These are phyloP conservation scores for Ericerus pela DNA, from an alignment of 1,140 invertebrate species.

Conservation along the genomic window DNA sequence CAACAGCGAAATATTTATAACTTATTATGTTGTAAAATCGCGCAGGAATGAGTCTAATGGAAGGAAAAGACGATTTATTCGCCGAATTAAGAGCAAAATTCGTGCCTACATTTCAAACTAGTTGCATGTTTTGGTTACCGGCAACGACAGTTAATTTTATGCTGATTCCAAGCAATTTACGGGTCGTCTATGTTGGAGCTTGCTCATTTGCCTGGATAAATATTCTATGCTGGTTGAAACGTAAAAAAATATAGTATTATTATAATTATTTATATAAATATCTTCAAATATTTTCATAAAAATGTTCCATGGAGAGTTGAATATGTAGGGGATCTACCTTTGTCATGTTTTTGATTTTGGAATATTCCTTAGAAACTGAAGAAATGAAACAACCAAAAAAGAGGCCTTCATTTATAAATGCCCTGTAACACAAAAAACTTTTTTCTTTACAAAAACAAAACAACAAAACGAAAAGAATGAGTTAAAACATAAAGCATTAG, in stretches of 20 bases:
- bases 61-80: constrained; percentile 24
- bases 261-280: no score
- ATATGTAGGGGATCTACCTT: no score
- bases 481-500: no score
- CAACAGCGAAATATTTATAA: neutral
- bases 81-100: constrained; percentile 24
- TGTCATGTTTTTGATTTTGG: no score
- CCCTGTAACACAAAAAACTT: no score
- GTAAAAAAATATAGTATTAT: constrained; percentile 19
- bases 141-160: constrained; percentile 37
- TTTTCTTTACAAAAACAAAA: no score
- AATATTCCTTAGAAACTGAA: no score
- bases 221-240: constrained; percentile 36
- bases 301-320: no score
- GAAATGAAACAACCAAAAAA: no score
- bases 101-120: constrained; percentile 27
- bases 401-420: no score
- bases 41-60: constrained; percentile 26
- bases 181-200: constrained; percentile 38
- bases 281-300: no score
- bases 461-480: no score
- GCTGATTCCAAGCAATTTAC: constrained; percentile 32
- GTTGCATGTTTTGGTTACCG: constrained; percentile 37
- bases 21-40: neutral
- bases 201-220: constrained; percentile 39